Percentiles rank a stretch among this genome's conserved stretches.
Evolutionary conservation across 2,888 invertebrate species (phyloP).

Genomic region (Chloromyia formosa): DNA sequence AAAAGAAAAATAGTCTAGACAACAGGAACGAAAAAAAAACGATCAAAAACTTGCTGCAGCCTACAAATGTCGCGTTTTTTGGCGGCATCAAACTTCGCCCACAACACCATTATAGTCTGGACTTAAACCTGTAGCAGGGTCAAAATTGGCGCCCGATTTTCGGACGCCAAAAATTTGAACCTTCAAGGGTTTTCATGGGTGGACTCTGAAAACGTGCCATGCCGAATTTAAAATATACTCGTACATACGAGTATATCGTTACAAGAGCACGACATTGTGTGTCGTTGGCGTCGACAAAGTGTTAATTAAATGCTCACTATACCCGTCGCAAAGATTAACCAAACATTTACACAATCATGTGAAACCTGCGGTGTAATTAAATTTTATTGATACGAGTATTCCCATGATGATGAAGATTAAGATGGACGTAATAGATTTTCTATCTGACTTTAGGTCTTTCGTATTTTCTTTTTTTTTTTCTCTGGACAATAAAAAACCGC

Average conservation of each 20-base stretch:
- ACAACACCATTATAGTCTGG: slow-evolving; percentile 5
- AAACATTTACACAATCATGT: neutral
- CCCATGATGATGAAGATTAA: slow-evolving; percentile 3
- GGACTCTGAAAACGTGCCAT: no score
- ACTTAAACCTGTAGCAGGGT: slow-evolving; percentile 5
- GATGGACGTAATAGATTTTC: no score
- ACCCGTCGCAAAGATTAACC: neutral
- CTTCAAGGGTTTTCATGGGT: neutral
- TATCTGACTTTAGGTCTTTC: no score
- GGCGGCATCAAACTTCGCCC: neutral
- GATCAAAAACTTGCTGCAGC: neutral
- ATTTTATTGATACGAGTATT: slow-evolving; percentile 26
- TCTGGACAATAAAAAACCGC: neutral
- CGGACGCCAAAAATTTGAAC: no score
- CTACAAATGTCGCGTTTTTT: neutral
- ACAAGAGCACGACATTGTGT: no score
- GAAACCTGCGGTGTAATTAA: slow-evolving; percentile 3
- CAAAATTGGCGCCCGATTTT: slow-evolving; percentile 1
- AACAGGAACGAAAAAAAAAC: neutral
- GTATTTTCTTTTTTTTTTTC: neutral
- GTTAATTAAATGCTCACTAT: slow-evolving; percentile 14
- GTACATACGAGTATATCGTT: no score
- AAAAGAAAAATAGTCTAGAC: slow-evolving; percentile 32
- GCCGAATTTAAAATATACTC: no score
- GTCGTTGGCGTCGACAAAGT: no score